Base-by-base conservation (phyloP, 2,888 invertebrate genomes). In the Ectemnius continuus region DNA sequence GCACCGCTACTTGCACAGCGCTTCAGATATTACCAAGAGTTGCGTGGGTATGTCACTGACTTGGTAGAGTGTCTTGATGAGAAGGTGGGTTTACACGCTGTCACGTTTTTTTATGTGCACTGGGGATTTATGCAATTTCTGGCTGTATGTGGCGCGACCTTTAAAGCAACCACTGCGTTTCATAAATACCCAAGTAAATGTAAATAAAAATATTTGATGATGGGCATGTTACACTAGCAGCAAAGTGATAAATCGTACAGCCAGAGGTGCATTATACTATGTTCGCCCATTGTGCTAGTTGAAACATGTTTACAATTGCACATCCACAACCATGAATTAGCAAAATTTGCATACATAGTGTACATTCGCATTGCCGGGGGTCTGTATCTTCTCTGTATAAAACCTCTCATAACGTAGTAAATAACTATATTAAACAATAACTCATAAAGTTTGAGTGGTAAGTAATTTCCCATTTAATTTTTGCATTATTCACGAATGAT, bases 21-120 rank as follows among this genome's bases (percentile, higher is more conserved):
- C 83, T 99, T 97, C 93, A 93, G 94, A 87, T 96, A 98, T 92
- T 99, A 98, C 93, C 99, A 99, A 93, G 97, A 98, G 92, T 94
- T 97, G 88, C 94, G 97, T 91, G 97, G 97, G 88, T 99, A 98
- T 94, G 95, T 98, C 90, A 96, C 96, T 84, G 98, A 99, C 94
- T 95, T 99, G 91, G 95, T 99, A 91, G 99, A 99, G 93, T 99
- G 99, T 92, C 94, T 99, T 87, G 97, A 98, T 91, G 98, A 98
- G 93, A 99, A 99, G 95, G 97, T 98, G 91, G 90, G 91, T 91
- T 91, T 85, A 91, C 88, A 89, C 87, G 88, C 87, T 89, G 81
- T 88, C 87, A 87, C 89, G 88, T 86, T 86, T 88, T 85, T 86
- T 87, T 84, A 78, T 80, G 84, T 84, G 83, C 84, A 83, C 86